Percentiles rank a stretch among this genome's conserved stretches.
Evolutionary conservation across 2,888 invertebrate species (phyloP).

Genomic region (Eumacrocentrus americanus): DNA sequence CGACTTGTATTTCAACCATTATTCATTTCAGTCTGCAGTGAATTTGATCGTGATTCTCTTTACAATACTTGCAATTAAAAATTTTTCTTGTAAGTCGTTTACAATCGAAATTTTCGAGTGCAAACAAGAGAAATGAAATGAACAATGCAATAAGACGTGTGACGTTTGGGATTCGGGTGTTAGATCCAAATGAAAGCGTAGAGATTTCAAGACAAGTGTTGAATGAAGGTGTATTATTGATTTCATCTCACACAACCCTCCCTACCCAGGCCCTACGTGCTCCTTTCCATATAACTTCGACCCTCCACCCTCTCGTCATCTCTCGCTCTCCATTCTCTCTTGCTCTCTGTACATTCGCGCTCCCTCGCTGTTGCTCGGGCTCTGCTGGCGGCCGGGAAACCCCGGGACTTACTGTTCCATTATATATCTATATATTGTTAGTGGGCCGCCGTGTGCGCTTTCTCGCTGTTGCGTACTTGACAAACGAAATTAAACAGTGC

Average conservation of each 20-base stretch:
- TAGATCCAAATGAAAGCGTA: no score
- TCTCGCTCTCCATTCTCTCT: constrained; percentile 16
- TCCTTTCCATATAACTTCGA: constrained; percentile 21
- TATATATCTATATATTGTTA: background rate
- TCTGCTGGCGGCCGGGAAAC: constrained; percentile 15
- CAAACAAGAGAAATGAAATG: no score
- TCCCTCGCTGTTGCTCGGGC: constrained; percentile 10
- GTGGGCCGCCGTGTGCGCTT: background rate
- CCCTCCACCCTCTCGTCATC: constrained; percentile 20
- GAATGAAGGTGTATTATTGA: constrained; percentile 56
- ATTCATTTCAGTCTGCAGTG: no score
- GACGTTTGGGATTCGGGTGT: no score
- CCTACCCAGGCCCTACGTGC: constrained; percentile 29
- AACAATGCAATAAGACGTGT: no score
- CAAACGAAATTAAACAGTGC: background rate
- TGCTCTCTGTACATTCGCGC: constrained; percentile 3
- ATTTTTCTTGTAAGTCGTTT: no score
- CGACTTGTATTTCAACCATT: no score
- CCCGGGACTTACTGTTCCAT: constrained; percentile 14
- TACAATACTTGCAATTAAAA: no score
- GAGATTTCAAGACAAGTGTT: constrained; percentile 39
- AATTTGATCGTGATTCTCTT: no score
- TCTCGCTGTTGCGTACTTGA: no score
- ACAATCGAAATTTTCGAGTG: no score
- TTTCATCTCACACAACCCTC: constrained; percentile 45